phyloP scores from a whole-genome alignment of 2,888 invertebrate genomes.

The Temnothorax ravouxi region DNA sequence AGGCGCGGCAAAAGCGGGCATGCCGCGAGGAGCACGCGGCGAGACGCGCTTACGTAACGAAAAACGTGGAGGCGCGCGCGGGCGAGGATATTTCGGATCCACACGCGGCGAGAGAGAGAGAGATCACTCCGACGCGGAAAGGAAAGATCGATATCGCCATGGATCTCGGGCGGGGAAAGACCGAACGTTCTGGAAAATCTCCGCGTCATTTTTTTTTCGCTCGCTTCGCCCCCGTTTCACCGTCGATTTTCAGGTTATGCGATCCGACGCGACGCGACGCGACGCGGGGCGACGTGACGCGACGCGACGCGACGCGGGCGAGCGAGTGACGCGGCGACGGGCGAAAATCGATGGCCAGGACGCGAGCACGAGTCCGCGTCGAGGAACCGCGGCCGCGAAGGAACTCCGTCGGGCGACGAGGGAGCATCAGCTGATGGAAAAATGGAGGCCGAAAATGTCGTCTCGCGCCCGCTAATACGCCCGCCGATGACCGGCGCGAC shows the following conservation, averaged over 20 bases:
- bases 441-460: not conserved
- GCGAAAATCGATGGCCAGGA: constrained; percentile 36
- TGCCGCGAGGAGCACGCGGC: constrained; percentile 19
- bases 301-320: not conserved
- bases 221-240: not conserved
- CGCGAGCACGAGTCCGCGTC: not conserved
- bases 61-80: constrained; percentile 48
- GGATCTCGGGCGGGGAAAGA: not conserved
- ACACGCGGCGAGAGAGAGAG: not conserved
- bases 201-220: not conserved
- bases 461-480: no score
- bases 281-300: no score
- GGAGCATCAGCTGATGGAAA: constrained; percentile 29
- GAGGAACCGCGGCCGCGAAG: not conserved
- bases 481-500: no score
- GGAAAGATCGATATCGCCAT: not conserved
- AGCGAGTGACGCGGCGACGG: constrained; percentile 1
- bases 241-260: constrained; percentile 18
- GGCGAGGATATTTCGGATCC: constrained; percentile 5
- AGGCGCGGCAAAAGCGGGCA: not conserved
- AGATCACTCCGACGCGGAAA: not conserved
- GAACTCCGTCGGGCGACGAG: not conserved
- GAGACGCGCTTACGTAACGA: constrained; percentile 52
- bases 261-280: not conserved
- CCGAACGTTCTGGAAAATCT: not conserved